Evolutionary conservation across 2,797 vertebrate genomes (phyloP).

Genomic region (Tympanoctomys barrerae): DNA sequence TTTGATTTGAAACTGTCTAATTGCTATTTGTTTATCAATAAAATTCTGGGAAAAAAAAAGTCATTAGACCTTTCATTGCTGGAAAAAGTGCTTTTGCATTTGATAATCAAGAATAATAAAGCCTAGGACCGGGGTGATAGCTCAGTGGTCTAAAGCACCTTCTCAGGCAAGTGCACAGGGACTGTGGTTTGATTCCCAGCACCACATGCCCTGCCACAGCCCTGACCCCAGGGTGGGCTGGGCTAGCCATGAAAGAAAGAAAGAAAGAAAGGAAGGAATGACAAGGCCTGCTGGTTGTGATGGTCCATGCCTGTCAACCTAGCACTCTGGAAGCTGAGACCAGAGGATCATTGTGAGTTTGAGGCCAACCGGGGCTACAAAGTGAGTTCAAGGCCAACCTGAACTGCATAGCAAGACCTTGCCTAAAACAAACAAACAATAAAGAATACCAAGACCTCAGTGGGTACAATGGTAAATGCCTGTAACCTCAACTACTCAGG

Average conservation of each 20-base stretch:
- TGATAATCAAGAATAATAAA: not conserved
- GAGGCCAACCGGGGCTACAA: too few relatives aligned
- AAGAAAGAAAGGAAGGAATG: not conserved
- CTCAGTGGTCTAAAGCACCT: too few relatives aligned
- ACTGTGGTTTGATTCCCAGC: too few relatives aligned
- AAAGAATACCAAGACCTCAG: not conserved
- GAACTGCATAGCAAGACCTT: not conserved
- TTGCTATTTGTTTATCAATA: too few relatives aligned
- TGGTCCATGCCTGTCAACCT: too few relatives aligned
- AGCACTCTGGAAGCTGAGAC: not conserved
- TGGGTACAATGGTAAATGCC: not conserved
- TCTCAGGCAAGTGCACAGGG: too few relatives aligned
- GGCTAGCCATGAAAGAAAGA: too few relatives aligned
- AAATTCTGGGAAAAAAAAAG: too few relatives aligned
- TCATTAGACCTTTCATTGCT: not conserved
- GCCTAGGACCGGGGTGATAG: too few relatives aligned
- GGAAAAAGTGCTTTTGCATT: not conserved
- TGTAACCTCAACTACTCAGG: not conserved
- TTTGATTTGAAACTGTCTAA: too few relatives aligned
- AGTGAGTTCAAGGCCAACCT: not conserved
- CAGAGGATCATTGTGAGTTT: not conserved
- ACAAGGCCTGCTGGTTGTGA: not conserved
- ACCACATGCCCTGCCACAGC: too few relatives aligned
- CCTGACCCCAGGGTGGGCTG: too few relatives aligned
- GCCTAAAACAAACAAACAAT: not conserved